Evolutionary conservation across 2,797 vertebrate species (phyloP).

Genomic region (Varecia variegata): DNA sequence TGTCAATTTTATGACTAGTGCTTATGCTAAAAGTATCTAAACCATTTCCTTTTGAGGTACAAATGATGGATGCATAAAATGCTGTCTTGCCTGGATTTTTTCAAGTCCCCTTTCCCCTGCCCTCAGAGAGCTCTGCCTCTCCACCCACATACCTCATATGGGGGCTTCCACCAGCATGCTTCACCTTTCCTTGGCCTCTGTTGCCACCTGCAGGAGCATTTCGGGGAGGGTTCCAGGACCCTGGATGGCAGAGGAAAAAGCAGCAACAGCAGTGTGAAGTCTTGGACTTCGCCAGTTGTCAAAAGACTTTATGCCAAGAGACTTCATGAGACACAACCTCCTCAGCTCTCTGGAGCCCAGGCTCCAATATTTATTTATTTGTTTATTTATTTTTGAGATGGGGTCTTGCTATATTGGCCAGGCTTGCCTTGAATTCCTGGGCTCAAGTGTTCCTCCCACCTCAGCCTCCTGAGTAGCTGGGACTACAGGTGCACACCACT

Average conservation of each 20-base stretch:
- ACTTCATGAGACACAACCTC: neutral
- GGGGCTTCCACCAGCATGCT: accelerated
- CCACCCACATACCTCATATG: accelerated
- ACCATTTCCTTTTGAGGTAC: neutral
- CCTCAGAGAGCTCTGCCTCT: neutral
- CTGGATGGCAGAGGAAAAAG: neutral
- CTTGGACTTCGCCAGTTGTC: neutral
- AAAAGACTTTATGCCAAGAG: neutral
- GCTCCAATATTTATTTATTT: neutral
- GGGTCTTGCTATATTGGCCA: neutral
- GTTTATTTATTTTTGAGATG: neutral
- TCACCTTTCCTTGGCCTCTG: slow-evolving; percentile 27
- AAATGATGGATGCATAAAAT: neutral
- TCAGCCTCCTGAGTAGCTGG: neutral
- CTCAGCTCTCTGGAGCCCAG: neutral
- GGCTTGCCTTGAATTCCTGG: neutral
- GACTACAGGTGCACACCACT: neutral
- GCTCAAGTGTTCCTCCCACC: neutral
- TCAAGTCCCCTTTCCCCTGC: neutral
- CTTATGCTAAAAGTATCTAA: neutral
- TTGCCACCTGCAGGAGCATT: slow-evolving; percentile 52
- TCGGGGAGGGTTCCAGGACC: neutral
- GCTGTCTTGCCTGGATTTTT: neutral
- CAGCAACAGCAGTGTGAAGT: neutral
- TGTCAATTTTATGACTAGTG: neutral